Percentiles rank a stretch among this genome's conserved stretches.
These are phyloP conservation scores for Pantherophis alleghaniensis DNA, from an alignment of 2,797 vertebrate species.

Conservation along the genomic window DNA sequence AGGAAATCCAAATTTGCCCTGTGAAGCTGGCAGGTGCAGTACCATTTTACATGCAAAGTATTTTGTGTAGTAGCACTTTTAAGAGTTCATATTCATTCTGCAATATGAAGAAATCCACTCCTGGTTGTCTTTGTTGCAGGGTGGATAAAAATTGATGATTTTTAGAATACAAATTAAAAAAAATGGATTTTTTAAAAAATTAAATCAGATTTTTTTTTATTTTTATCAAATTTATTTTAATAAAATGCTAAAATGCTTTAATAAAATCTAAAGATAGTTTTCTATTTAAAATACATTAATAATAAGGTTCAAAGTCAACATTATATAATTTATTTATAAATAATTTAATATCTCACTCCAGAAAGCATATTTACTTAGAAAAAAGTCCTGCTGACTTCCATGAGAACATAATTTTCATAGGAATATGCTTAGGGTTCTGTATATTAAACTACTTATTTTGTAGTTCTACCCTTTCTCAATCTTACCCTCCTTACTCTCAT, in stretches of 20 bases:
- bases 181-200: too few species aligned
- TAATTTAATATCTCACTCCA: background rate
- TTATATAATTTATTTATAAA: background rate
- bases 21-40: background rate
- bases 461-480: background rate
- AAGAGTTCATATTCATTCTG: background rate
- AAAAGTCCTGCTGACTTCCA: background rate
- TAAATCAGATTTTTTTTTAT: too few species aligned
- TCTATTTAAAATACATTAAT: too few species aligned
- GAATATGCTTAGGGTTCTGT: background rate
- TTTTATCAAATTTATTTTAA: too few species aligned
- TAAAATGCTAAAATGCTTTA: too few species aligned
- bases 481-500: background rate
- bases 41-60: background rate
- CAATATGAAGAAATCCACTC: background rate
- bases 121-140: background rate
- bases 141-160: too few species aligned
- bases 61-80: background rate
- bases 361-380: background rate
- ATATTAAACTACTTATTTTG: background rate
- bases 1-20: background rate
- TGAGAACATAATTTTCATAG: background rate
- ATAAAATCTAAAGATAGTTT: too few species aligned
- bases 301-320: constrained; percentile 5
- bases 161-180: too few species aligned